These are phyloP conservation scores for Sphenopsis melanotis DNA, from an alignment of 2,797 vertebrate species.

Conservation along the genomic window DNA sequence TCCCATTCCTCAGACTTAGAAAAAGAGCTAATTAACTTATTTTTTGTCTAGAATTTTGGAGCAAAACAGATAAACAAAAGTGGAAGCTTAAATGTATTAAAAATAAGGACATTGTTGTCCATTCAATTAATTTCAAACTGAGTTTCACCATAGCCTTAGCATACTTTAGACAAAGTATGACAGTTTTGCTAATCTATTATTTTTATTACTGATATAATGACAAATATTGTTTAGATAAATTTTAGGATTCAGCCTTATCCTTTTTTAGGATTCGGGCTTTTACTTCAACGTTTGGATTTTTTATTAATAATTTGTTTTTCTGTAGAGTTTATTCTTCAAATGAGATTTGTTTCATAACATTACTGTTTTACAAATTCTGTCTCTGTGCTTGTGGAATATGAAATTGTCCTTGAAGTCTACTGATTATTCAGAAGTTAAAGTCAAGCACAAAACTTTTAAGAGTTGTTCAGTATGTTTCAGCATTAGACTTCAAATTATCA, in stretches of 20 bases:
- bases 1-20: neutral
- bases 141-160: neutral
- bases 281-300: neutral
- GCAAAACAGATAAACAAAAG: neutral
- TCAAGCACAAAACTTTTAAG: neutral
- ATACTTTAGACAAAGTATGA: neutral
- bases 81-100: neutral
- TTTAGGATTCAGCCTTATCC: neutral
- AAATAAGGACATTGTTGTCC: neutral
- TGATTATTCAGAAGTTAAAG: neutral
- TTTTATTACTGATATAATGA: neutral
- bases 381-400: neutral
- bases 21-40: neutral
- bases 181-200: neutral
- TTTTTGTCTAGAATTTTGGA: neutral
- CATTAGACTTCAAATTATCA: neutral
- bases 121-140: neutral
- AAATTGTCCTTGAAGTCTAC: neutral
- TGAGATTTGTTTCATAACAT: neutral
- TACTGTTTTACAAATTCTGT: neutral
- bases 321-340: neutral
- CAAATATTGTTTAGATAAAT: neutral
- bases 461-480: neutral
- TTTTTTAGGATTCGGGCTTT: neutral
- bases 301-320: neutral